Evolutionary conservation across 1,140 invertebrate species (phyloP).

Genomic region (Achroia grisella): DNA sequence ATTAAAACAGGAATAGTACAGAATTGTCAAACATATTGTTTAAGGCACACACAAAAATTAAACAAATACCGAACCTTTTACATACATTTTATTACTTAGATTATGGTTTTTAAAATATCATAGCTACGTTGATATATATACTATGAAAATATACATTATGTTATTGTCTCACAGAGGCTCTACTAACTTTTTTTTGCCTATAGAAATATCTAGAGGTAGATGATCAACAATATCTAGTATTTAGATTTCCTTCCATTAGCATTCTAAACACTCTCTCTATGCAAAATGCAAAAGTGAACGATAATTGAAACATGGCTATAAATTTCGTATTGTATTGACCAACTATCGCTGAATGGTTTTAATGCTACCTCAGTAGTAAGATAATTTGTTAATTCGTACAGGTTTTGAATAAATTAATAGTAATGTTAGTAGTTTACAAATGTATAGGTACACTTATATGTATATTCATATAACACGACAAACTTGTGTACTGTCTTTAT

Average conservation of each 20-base stretch:
- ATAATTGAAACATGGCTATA: conserved; percentile 42
- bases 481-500: no score
- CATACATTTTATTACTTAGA: no score
- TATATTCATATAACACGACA: neutral
- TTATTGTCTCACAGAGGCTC: conserved; percentile 11
- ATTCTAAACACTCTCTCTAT: conserved; percentile 39
- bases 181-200: conserved; percentile 8
- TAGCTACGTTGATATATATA: no score
- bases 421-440: neutral
- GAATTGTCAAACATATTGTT: no score
- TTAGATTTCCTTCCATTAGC: conserved; percentile 48
- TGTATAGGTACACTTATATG: neutral
- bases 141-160: conserved; percentile 29
- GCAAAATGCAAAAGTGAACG: conserved; percentile 9
- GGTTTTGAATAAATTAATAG: conserved; percentile 10
- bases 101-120: no score
- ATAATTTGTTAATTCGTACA: conserved; percentile 40
- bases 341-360: conserved; percentile 29
- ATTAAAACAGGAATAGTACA: no score
- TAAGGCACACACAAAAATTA: no score
- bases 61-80: no score
- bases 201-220: conserved; percentile 10
- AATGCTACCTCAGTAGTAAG: conserved; percentile 24
- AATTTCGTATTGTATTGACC: conserved; percentile 21
- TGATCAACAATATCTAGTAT: conserved; percentile 4